These are phyloP conservation scores for Penaeus monodon DNA, from an alignment of 2,888 invertebrate genomes.

Conservation along the genomic window DNA sequence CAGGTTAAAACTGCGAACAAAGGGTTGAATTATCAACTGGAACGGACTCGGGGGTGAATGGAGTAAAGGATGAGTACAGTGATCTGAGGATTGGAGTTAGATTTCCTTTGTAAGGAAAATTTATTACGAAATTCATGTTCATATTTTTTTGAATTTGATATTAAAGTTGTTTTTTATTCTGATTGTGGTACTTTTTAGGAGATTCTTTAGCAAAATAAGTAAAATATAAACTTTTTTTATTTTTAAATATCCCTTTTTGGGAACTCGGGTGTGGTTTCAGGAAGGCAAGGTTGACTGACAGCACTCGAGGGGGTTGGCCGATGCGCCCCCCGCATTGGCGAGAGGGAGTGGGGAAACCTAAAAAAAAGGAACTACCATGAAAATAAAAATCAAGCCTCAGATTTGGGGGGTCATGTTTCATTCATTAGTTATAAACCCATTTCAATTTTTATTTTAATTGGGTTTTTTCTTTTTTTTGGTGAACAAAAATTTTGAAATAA, in stretches of 20 bases:
- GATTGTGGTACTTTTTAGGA: no score
- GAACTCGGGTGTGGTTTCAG: slow-evolving; percentile 68
- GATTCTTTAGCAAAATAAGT: no score
- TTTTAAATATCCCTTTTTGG: no score
- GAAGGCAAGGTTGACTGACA: slow-evolving; percentile 71
- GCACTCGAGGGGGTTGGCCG: slow-evolving; percentile 70
- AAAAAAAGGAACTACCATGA: slow-evolving; percentile 70
- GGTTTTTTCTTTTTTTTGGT: no score
- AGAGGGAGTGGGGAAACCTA: slow-evolving; percentile 72
- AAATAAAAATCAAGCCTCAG: slow-evolving; percentile 11
- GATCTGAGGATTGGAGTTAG: slow-evolving; percentile 68
- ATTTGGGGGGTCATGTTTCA: slow-evolving; percentile 26
- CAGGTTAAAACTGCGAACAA: slow-evolving; percentile 72
- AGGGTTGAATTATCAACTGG: slow-evolving; percentile 73
- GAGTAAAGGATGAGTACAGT: slow-evolving; percentile 72
- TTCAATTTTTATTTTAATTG: background rate
- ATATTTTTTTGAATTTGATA: no score
- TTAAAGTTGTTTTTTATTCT: no score
- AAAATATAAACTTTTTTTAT: no score
- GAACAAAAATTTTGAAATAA: no score
- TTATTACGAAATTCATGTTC: background rate
- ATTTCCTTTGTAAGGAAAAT: background rate
- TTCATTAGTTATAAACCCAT: background rate
- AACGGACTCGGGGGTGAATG: slow-evolving; percentile 72
- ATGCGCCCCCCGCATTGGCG: slow-evolving; percentile 72